Base-by-base conservation (phyloP, 1,140 invertebrate species). In the Nymphalis io region DNA sequence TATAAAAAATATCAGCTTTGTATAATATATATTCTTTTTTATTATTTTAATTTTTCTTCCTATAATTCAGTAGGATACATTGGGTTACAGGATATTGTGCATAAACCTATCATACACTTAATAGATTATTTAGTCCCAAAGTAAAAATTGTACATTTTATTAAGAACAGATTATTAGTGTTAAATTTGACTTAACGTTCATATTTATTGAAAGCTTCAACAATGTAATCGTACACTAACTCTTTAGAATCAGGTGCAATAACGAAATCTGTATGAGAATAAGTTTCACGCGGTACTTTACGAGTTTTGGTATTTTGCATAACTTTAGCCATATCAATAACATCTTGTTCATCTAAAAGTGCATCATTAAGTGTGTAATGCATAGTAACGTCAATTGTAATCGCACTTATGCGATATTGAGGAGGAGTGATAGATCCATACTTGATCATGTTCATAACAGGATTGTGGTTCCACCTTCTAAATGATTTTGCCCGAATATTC, bases 281-380 rank as follows among this genome's bases (percentile, higher is more conserved):
- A 15, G 44, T 60, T 8, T 83, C 76, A 64, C 81, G 80, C 0
- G 77, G 72, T 15, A 90, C 77, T 76, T 74, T 82, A 6, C 87
- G 74, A 2, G 72, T 74, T 57, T 48, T 70, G 0, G 79, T 46
- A 62, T 86, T 87, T 4, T 77, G 81, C 60, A 90, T 80, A 46
- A 77, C 79, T 44, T 64, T 70, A 1, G 73, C 83, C 88, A 89
- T 89, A 21, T 75, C 79, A 18, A 87, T n/a, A 3, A 88, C 83
- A 68, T 90, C 87, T 73, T 66, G 71, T 75, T 84, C 82, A 39
- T 83, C 79, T 16, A 88, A 53, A 2, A 90, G 62, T 20, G 66
- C 61, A 68, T 90, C 88, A 48, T 51, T 76, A 0, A 86, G 38
- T 1, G 87, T 78, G 33, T 90, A 90, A 63, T 90, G 88, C 82